Percentiles rank a stretch among this genome's conserved stretches.
Evolutionary conservation across 2,888 invertebrate genomes (phyloP).

Genomic region (Calameuta pallipes): DNA sequence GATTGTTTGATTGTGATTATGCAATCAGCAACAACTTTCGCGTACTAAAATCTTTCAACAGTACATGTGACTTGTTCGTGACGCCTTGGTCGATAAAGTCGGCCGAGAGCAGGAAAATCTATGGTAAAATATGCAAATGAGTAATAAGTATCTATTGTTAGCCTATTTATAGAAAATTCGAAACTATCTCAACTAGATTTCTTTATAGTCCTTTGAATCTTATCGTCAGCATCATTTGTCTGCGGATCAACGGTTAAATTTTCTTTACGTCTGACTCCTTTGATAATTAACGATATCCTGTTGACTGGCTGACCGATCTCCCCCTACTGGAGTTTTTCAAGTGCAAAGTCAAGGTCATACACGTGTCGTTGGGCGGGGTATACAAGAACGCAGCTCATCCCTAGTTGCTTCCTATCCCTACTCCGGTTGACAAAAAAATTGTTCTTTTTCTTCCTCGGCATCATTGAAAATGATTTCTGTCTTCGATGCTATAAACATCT

Average conservation of each 20-base stretch:
- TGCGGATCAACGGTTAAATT: not conserved
- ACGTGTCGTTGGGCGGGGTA: conserved; percentile 26
- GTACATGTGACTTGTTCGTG: not conserved
- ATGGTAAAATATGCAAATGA: not conserved
- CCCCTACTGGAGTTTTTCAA: conserved; percentile 1
- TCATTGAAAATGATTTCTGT: not conserved
- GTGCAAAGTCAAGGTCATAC: conserved; percentile 34
- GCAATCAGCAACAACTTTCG: not conserved
- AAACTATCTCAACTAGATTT: not conserved
- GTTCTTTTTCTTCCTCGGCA: not conserved
- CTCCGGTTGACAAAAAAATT: not conserved
- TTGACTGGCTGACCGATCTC: not conserved
- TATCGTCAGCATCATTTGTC: not conserved
- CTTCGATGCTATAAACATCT: not conserved
- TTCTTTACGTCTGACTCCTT: not conserved
- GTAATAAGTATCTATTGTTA: not conserved
- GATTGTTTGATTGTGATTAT: not conserved
- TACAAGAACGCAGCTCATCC: not conserved
- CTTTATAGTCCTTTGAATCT: not conserved
- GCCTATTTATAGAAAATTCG: not conserved
- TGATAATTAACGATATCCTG: not conserved
- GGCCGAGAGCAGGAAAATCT: not conserved
- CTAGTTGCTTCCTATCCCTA: not conserved
- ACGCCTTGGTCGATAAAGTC: not conserved
- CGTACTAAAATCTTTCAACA: not conserved